These are phyloP conservation scores for human (Homo sapiens) DNA, from an alignment of 2,113 vertebrate genomes.

Conservation along the genomic window GRCh38 chr2:125746501-125747000, in stretches of 20 bases:
- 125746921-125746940: background rate
- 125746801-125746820: background rate
- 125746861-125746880: background rate
- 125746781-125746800: background rate
- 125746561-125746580: background rate
- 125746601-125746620: background rate
- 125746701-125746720: background rate
- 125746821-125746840: background rate
- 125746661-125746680: background rate
- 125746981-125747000: background rate
- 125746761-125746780: no score
- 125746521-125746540: background rate
- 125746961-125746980: background rate
- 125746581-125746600: background rate
- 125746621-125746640: background rate
- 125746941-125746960: accelerated
- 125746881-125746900: background rate
- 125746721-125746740: background rate
- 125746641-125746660: background rate
- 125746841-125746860: background rate
- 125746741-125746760: background rate
- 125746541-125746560: background rate
- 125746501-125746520: background rate
- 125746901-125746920: background rate
- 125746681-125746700: background rate